Percentiles rank a stretch among this genome's conserved stretches.
Conservation (phyloP, 2,113 vertebrate species). For the Morone chrysops region DNA sequence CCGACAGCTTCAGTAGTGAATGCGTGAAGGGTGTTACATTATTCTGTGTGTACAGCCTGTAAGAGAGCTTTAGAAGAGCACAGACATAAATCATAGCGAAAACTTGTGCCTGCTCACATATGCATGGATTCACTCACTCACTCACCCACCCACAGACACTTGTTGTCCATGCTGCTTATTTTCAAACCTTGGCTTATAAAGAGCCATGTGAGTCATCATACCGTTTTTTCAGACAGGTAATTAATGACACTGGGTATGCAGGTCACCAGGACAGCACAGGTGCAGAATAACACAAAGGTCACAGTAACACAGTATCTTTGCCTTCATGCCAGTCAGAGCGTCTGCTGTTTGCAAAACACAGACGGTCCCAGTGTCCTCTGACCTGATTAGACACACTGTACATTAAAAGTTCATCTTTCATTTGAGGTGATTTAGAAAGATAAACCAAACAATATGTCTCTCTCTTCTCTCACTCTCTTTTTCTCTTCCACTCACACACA, state of each 20-base stretch:
- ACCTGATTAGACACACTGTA: slow-evolving; percentile 1
- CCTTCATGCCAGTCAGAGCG: slow-evolving; percentile 5
- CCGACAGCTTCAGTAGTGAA: neutral
- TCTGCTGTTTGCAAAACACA: slow-evolving; percentile 27
- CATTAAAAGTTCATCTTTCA: slow-evolving; percentile 17
- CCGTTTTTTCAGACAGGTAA: slow-evolving; percentile 40
- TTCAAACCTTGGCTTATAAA: slow-evolving; percentile 47
- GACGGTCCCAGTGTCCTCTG: slow-evolving; percentile 2
- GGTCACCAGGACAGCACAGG: slow-evolving; percentile 23
- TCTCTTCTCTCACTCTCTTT: neutral
- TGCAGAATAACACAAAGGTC: slow-evolving; percentile 29
- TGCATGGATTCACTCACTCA: neutral
- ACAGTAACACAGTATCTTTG: slow-evolving; percentile 14
- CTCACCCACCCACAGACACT: neutral
- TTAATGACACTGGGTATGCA: slow-evolving; percentile 48
- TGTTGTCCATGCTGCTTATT: slow-evolving; percentile 31
- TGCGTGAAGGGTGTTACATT: slow-evolving; percentile 13
- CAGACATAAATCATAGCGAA: slow-evolving; percentile 19
- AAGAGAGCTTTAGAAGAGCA: slow-evolving; percentile 7
- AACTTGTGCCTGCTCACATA: slow-evolving; percentile 5
- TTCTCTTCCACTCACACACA: neutral
- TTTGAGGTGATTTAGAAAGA: slow-evolving; percentile 17
- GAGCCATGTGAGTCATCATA: slow-evolving; percentile 47
- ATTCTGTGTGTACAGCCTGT: slow-evolving; percentile 2
- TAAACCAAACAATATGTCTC: neutral